Base-by-base conservation (phyloP, 2,888 invertebrate species). In the Hylaea fasciaria region DNA sequence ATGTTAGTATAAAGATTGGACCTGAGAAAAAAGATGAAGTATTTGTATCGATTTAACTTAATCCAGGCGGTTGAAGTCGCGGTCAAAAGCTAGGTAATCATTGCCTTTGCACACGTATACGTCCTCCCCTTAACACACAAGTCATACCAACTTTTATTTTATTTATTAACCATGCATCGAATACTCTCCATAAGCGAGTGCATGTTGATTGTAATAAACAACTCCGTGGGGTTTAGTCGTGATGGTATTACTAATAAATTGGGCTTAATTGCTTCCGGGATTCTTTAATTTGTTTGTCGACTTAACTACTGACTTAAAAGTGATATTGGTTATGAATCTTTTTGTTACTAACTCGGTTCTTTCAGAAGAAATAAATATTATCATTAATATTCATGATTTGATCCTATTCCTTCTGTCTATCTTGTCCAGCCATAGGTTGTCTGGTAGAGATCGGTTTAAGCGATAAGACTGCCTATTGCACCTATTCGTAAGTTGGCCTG, bases 221-320 rank as follows among this genome's bases (percentile, higher is more conserved):
- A 46, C 55, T 51, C 51, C 28, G 12, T 28, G 41, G 55, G 51
- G 46, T 51, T 56, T 39, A 52, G 48, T 29, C 29, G n/a, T 51
- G 55, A 22, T 56, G 29, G 47, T 37, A 47, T 51, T 56, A 50
- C 49, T 44, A 61, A 61, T 61, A 61, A 61, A 61, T 60, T 61
- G 61, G 47, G 35, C 51, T 61, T 61, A 55, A 61, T 61, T 61
- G 29, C 55, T 61, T 61, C 61, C 61, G 61, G 55, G 56, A 51
- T 51, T 51, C 44, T 47, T 52, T 51, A 55, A 56, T 61, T 61
- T 49, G 54, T 59, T 54, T 54, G 10, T 39, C 12, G 48, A 17
- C 16, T 39, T 43, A 29, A 57, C 2, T 37, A n/a, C 12, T 46
- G 2, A 17, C 10, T 37, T 47, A 14, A 22, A 5, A 29, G 45